Conservation (phyloP, 2,113 vertebrate genomes). For the Puma concolor region DNA sequence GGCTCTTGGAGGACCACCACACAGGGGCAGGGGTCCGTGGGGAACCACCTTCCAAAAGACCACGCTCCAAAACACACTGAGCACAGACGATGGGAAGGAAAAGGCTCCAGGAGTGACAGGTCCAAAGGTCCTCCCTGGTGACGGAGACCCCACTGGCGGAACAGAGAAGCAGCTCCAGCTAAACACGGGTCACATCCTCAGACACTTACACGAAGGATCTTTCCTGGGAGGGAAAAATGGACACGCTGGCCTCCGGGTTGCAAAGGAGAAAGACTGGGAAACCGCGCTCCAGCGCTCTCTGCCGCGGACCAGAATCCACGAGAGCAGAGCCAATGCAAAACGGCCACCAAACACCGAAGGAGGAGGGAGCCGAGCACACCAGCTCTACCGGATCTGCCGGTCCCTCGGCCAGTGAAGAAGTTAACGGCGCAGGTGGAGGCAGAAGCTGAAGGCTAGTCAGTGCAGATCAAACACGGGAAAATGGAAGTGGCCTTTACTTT, state of each 20-base stretch:
- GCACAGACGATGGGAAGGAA: not conserved
- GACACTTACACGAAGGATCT: too few relatives aligned
- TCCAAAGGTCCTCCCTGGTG: not conserved
- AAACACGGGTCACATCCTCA: not conserved
- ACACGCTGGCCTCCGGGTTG: rapidly evolving
- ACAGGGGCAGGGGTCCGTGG: not conserved
- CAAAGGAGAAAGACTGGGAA: not conserved
- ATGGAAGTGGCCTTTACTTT: not conserved
- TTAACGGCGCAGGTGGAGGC: not conserved
- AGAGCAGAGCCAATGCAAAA: rapidly evolving
- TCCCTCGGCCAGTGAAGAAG: not conserved
- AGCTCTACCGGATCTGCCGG: not conserved
- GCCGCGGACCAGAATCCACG: rapidly evolving
- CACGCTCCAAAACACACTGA: not conserved
- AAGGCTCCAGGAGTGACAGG: not conserved
- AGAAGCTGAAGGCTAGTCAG: not conserved
- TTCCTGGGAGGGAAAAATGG: not conserved
- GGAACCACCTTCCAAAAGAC: not conserved
- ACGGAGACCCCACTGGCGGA: rapidly evolving
- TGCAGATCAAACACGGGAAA: not conserved
- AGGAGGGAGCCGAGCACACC: too few relatives aligned
- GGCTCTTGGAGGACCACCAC: not conserved
- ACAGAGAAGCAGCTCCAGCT: not conserved
- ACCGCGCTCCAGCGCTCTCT: not conserved
- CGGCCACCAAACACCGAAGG: not conserved